Percentiles rank a stretch among this genome's conserved stretches.
phyloP scores from a whole-genome alignment of 2,113 vertebrate species.

The Scopus umbretta region DNA sequence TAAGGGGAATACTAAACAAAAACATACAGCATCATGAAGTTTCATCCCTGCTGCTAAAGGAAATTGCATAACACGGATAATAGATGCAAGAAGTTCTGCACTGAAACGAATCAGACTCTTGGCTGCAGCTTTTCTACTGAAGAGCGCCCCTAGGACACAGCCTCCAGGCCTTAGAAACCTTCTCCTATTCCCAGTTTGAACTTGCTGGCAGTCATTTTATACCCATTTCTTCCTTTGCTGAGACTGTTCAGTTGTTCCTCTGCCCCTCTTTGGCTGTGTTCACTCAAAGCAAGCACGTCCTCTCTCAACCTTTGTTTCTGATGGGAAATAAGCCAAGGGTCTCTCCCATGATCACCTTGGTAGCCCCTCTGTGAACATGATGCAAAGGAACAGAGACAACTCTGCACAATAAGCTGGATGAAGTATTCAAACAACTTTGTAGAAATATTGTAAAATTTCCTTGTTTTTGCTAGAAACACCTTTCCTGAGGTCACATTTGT shows the following conservation, averaged over 20 bases:
- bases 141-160: neutral
- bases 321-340: neutral
- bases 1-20: neutral
- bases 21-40: neutral
- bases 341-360: neutral
- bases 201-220: neutral
- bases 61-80: neutral
- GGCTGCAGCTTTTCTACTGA: neutral
- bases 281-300: neutral
- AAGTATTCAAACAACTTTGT: neutral
- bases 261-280: neutral
- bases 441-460: neutral
- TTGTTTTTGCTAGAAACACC: neutral
- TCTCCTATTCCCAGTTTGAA: neutral
- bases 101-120: neutral
- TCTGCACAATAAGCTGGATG: neutral
- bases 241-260: neutral
- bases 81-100: neutral
- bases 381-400: neutral
- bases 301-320: rapidly evolving
- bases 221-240: neutral
- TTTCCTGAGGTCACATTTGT: neutral
- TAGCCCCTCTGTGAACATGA: neutral
- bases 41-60: constrained; percentile 6
- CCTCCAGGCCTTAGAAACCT: neutral